Conservation (phyloP, 53 echinoderm and acorn worm species). For the Paracentrotus lividus region DNA sequence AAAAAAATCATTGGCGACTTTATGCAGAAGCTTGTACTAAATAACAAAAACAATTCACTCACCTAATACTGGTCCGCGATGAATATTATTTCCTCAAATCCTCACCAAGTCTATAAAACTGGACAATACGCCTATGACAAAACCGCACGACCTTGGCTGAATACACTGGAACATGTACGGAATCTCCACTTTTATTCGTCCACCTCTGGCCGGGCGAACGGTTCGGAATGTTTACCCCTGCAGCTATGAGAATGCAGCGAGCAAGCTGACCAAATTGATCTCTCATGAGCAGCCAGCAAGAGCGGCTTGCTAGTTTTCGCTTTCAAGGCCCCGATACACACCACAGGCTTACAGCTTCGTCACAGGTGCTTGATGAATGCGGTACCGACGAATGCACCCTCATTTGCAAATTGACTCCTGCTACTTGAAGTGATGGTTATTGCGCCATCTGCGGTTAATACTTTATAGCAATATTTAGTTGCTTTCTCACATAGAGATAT, state of each 20-base stretch:
- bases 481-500: no score
- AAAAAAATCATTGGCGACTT: not conserved
- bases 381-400: not conserved
- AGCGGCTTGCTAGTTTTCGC: slow-evolving; percentile 27
- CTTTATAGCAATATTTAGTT: not conserved
- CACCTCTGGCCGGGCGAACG: not conserved
- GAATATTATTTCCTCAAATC: not conserved
- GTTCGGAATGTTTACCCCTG: not conserved
- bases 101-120: not conserved
- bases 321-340: no score
- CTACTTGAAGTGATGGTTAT: not conserved
- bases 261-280: not conserved
- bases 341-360: no score
- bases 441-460: slow-evolving; percentile 3
- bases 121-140: not conserved
- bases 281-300: not conserved
- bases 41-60: not conserved
- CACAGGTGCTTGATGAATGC: not conserved
- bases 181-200: not conserved
- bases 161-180: not conserved
- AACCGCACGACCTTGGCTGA: not conserved
- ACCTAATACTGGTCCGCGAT: not conserved
- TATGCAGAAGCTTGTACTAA: no score
- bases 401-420: not conserved
- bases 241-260: not conserved